Evolutionary conservation across 2,797 vertebrate genomes (phyloP), one percentile per base, ranked within the genome.

Genomic region (Champsocephalus gunnari): DNA sequence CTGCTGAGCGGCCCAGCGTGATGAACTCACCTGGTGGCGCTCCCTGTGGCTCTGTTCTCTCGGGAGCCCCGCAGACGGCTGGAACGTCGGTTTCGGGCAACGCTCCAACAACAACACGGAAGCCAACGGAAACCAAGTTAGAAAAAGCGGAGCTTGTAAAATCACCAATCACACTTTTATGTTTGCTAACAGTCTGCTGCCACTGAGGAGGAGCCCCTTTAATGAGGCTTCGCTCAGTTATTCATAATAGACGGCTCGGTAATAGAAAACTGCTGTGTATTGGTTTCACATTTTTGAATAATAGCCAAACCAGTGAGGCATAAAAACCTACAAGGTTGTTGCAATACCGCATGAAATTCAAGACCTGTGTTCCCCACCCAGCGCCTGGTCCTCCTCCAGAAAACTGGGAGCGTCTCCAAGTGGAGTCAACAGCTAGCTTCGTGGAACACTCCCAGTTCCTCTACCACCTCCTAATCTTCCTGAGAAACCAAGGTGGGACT

Each of bases 401-500:
- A 65, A 79, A 45, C 60, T 78, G 57, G 60, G 57, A 47, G 62
- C 51, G 54, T 68, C 53, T 77, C 77, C 62, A 69, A 72, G 65
- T 77, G 70, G 77, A 77, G 80, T 75, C 64, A 73, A 49, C 61
- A 69, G 58, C 64, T 64, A 75, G 41, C 77, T 80, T 63, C 65
- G 14, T 2, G 48, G 62, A 84, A 87, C 86, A 89, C 91, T 85
- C 88, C 89, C 88, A 82, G 77, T 85, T 90, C 84, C 82, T 88
- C 77, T 83, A 78, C 79, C 75, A 73, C 72, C 63, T 86, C 75
- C 73, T 94, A 93, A 94, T 95, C 93, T 92, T 86, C 92, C 92
- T 92, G 93, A 92, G 93, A 94, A 93, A 89, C 83, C 79, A 85
- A 91, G 93, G 86, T 92, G 86, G 82, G 86, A 89, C 80, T 66